Evolutionary conservation across 1,140 invertebrate species (phyloP), one percentile per base, ranked within the genome.

Genomic region (Ctenoplectra terminalis): DNA sequence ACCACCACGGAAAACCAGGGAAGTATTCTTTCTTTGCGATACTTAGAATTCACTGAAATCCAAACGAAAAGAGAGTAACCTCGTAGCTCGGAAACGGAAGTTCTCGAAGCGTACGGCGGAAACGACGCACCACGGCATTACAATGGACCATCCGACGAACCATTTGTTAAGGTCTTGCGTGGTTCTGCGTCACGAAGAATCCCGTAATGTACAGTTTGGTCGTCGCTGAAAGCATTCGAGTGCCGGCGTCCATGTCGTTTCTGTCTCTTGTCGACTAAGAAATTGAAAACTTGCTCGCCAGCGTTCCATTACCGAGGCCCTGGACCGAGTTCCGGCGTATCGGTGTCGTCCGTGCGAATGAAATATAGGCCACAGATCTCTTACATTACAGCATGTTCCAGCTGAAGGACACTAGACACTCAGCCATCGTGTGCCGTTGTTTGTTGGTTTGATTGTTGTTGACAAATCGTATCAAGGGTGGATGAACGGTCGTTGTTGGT

Each of bases 101-200:
- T 56, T 72, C 34, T 9, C 15, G 34, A 15, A n/a, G 15, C 37
- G 26, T 40, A 20, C 1, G 13, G 29, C 26, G 66, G 29, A 50
- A 52, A 52, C 11, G 46, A 15, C 26, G 61, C 60, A 61, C 29
- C 34, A 17, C n/a, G 34, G 11, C 52, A 29, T 58, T 23, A 77
- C 52, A 77, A 77, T 77, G 52, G 64, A 37, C 52, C 73, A 54
- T 76, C 63, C 73, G 75, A 48, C 26, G 52, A 63, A 76, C 79
- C 79, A 81, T 81, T 81, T 81, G 73, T 81, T 76, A 76, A 76
- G 63, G 50, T 67, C 40, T 56, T 64, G 60, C 48, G 46, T 64
- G 40, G 72, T n/a, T 26, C 23, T 46, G 48, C 70, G 56, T 73
- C 58, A n/a, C 71, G 61, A 29, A 52, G 50, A 76, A 82, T 52